Evolutionary conservation across 1,140 invertebrate species (phyloP), one percentile per base, ranked within the genome.

Genomic region (Penaeus indicus): DNA sequence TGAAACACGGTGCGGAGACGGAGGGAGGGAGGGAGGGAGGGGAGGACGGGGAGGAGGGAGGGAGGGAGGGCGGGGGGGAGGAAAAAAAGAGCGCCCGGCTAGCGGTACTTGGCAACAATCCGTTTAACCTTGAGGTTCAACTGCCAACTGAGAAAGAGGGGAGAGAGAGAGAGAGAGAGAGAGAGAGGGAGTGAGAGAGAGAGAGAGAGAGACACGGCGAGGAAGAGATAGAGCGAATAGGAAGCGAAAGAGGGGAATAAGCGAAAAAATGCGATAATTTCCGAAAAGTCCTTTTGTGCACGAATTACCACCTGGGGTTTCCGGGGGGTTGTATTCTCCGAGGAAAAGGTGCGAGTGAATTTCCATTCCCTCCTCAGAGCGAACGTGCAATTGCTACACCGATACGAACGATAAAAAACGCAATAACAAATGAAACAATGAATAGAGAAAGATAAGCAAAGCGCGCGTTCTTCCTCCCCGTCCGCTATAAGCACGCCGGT

Each of bases 71-170:
- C 21, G 25, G 83, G 84, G 84, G 72, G 84, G 27, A 82, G 47
- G 11, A 64, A 27, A n/a, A 78, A 38, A 77, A 32, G 63, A 61
- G 60, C 72, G 25, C 61, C 54, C 11, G 42, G 42, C 69, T 16
- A 78, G 81, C 81, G 87, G 72, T 64, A 64, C 60, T 19, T 88
- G 87, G 87, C 87, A 88, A 84, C 81, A 61, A 42, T 64, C 19
- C 81, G 81, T 80, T 88, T 88, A 88, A 88, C 87, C 87, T 88
- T 88, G 87, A 88, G 87, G 87, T 78, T 67, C 72, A 78, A 88
- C 87, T 88, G 87, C 87, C 87, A 88, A 88, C 81, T 75, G 42
- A 64, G 87, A 64, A 82, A 84, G 87, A 42, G 81, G 61, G 80
- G 75, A 64, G 80, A 63, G 72, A 61, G 72, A 60, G 67, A 69